These are phyloP conservation scores for Antrozous pallidus DNA, from an alignment of 2,797 vertebrate species.

Conservation along the genomic window DNA sequence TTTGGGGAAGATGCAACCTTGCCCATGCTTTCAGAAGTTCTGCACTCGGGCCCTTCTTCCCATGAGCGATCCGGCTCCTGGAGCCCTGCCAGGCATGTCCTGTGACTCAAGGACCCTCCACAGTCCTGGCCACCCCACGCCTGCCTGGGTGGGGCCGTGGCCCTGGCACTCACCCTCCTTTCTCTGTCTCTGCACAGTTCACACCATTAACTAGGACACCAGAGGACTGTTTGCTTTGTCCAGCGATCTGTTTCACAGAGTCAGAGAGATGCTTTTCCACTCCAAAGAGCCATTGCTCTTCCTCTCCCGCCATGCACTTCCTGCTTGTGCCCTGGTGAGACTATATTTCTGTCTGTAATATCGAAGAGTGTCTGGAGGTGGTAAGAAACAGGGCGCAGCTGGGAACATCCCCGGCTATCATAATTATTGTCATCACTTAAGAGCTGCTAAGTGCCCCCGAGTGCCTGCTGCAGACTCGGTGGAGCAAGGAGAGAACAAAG, in stretches of 20 bases:
- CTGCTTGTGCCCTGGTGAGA: neutral
- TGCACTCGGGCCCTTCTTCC: neutral
- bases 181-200: neutral
- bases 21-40: neutral
- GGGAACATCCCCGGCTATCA: neutral
- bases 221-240: neutral
- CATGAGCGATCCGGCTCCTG: neutral
- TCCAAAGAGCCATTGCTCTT: neutral
- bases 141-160: neutral
- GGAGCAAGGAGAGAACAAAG: neutral
- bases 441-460: neutral
- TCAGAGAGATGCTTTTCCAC: neutral
- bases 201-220: neutral
- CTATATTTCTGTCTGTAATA: constrained; percentile 33
- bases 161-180: neutral
- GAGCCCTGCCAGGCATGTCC: neutral
- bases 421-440: neutral
- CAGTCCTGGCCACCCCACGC: neutral
- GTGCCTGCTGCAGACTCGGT: neutral
- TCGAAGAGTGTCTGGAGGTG: neutral
- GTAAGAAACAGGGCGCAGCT: neutral
- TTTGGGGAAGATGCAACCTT: neutral
- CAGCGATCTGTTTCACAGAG: neutral
- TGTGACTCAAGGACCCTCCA: neutral
- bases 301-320: neutral